Evolutionary conservation across 2,888 invertebrate species (phyloP).

Genomic region (Euclidia mi): DNA sequence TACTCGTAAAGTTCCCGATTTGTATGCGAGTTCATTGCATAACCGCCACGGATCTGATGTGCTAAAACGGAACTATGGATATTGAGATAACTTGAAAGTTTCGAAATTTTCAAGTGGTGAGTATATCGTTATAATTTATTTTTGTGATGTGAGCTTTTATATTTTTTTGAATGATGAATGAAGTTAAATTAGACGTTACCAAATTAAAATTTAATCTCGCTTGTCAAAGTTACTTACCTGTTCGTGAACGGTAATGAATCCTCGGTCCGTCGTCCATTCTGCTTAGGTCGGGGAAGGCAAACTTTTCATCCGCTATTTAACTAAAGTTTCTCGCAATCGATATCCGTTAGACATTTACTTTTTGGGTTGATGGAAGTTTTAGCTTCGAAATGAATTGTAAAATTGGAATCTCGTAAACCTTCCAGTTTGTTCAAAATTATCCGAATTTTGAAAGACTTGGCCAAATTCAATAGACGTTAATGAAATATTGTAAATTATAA

Average conservation of each 20-base stretch:
- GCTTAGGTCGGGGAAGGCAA: constrained; percentile 51
- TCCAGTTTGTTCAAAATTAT: constrained; percentile 13
- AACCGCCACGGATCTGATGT: constrained; percentile 66
- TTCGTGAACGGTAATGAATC: constrained; percentile 58
- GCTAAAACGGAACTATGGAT: constrained; percentile 71
- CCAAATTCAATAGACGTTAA: constrained; percentile 9
- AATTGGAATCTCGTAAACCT: constrained; percentile 23
- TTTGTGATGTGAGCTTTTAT: constrained; percentile 1
- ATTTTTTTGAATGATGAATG: not conserved
- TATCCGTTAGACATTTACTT: constrained; percentile 56
- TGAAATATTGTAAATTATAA: constrained; percentile 11
- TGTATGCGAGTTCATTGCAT: constrained; percentile 61
- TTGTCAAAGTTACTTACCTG: constrained; percentile 55
- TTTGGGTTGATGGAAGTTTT: constrained; percentile 51
- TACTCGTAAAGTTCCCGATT: constrained; percentile 64
- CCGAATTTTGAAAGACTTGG: constrained; percentile 7
- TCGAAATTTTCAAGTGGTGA: constrained; percentile 66
- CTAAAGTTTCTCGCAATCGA: constrained; percentile 63
- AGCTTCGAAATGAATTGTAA: constrained; percentile 19
- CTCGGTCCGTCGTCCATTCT: constrained; percentile 49
- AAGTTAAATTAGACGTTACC: constrained; percentile 14
- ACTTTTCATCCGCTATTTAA: constrained; percentile 65
- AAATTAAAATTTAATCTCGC: constrained; percentile 35
- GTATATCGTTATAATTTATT: constrained; percentile 41
- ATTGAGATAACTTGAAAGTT: constrained; percentile 71